Percentiles rank a stretch among this genome's conserved stretches.
Evolutionary conservation across 2,888 invertebrate species (phyloP).

Genomic region (Danaus chrysippus): DNA sequence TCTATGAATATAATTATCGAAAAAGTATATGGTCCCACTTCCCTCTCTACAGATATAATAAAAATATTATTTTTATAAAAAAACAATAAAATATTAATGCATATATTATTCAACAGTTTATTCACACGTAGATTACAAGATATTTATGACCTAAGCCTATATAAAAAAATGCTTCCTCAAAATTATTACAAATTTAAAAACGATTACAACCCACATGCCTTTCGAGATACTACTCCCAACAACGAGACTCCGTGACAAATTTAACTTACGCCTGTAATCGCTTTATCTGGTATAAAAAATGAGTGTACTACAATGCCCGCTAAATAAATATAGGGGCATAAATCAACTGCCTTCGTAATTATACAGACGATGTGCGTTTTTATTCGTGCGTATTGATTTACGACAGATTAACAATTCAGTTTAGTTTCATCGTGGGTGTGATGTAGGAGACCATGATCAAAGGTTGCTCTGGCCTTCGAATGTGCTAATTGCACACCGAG

Average conservation of each 20-base stretch:
- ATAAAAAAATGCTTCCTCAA: background rate
- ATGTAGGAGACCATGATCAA: conserved; percentile 52
- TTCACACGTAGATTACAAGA: too few species aligned
- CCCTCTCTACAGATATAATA: too few species aligned
- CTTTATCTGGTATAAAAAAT: conserved; percentile 19
- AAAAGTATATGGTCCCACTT: conserved; percentile 4
- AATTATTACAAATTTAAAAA: conserved; percentile 6
- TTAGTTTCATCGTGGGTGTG: conserved; percentile 39
- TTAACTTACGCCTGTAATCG: conserved; percentile 16
- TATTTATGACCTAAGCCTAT: conserved; percentile 3
- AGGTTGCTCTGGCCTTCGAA: conserved; percentile 46
- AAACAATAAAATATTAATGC: too few species aligned
- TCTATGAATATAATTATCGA: conserved; percentile 32
- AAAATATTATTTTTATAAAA: too few species aligned
- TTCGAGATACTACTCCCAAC: background rate
- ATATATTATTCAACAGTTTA: too few species aligned
- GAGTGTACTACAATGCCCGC: conserved; percentile 39
- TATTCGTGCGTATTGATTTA: conserved; percentile 52
- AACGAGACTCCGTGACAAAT: conserved; percentile 11
- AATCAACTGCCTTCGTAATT: conserved; percentile 61
- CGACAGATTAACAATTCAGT: conserved; percentile 36
- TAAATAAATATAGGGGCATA: conserved; percentile 49
- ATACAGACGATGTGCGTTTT: conserved; percentile 40
- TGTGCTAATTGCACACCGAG: conserved; percentile 55
- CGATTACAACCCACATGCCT: conserved; percentile 1